Evolutionary conservation across 2,888 invertebrate genomes (phyloP), one percentile per base, ranked within the genome.

Genomic region (Lepidocyrtinus sp.): DNA sequence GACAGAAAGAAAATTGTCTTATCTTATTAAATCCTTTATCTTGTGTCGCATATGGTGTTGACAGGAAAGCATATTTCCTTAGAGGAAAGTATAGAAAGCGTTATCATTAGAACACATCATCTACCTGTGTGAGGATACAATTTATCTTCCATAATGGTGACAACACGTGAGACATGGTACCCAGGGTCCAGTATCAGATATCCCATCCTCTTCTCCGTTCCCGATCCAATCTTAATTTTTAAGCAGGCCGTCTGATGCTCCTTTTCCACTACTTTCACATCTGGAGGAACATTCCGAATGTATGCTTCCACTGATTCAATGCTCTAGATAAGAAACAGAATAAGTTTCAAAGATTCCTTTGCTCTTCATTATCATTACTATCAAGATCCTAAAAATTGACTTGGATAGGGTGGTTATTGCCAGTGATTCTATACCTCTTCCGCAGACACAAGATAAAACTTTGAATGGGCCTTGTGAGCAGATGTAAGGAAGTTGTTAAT

Each of bases 131-230:
- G 95, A 15, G 96, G 97, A 89, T 94, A 95, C 65, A 91, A 90
- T 82, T 93, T 91, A 88, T 97, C 96, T 46, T 91, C 91, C 96
- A 96, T 97, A 70, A 96, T 93, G 22, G 96, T 95, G 82, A 96
- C 92, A 76, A 94, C 93, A 82, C 95, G 91, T 59, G 94, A 93
- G 81, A 96, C 94, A 89, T 97, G 96, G 89, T 97, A 97, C 19
- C 96, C 96, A 0, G 96, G 96, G 90, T 97, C 97, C 55, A 96
- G 92, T 22, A 97, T 91, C 90, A 96, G 89, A 68, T 94, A 90
- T 27, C 96, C 96, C 0, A 90, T 89, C 50, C 96, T 91, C n/a
- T n/a, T n/a, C 26, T 55, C 63, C n/a, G 72, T 25, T 64, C 81
- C 75, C 27, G 93, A 94, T 67, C 92, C 93, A 75, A 96, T 92